Percentiles rank a stretch among this genome's conserved stretches.
Evolutionary conservation across 2,113 vertebrate species (phyloP).

Genomic region (Pao palembangensis): DNA sequence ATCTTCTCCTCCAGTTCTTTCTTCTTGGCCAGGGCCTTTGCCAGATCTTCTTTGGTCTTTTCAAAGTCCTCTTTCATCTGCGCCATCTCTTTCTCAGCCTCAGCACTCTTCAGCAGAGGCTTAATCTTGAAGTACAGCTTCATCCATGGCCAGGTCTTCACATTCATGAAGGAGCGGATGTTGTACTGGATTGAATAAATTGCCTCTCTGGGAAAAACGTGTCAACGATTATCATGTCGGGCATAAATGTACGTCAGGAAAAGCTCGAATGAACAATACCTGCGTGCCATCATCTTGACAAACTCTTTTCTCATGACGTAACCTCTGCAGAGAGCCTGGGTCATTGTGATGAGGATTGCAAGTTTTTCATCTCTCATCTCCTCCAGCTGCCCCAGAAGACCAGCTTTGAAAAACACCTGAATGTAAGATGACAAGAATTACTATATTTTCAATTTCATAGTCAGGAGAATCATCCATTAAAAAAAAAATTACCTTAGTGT

Average conservation of each 20-base stretch:
- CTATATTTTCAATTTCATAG: not conserved
- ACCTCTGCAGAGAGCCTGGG: conserved; percentile 71
- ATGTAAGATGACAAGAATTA: not conserved
- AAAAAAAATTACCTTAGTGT: conserved; percentile 79
- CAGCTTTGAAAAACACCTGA: conserved; percentile 95
- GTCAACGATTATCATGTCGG: not conserved
- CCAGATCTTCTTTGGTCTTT: conserved; percentile 81
- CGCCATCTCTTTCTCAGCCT: conserved; percentile 77
- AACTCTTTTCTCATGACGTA: conserved; percentile 74
- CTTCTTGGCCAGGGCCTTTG: conserved; percentile 77
- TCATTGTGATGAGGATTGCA: conserved; percentile 75
- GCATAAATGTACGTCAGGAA: too few relatives aligned
- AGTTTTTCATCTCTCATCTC: conserved; percentile 96
- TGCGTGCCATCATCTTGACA: conserved; percentile 74
- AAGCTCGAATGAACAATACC: conserved; percentile 29
- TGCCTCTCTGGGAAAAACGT: conserved; percentile 69
- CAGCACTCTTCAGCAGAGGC: conserved; percentile 79
- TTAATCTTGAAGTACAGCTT: conserved; percentile 80
- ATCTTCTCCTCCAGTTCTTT: conserved; percentile 78
- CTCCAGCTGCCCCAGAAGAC: conserved; percentile 86
- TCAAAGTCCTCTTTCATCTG: conserved; percentile 79
- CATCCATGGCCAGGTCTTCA: conserved; percentile 83
- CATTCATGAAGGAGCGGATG: conserved; percentile 80
- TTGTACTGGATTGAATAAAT: conserved; percentile 88
- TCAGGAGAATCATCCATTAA: not conserved